phyloP scores from a whole-genome alignment of 2,797 vertebrate species.

The Coregonus ussuriensis region DNA sequence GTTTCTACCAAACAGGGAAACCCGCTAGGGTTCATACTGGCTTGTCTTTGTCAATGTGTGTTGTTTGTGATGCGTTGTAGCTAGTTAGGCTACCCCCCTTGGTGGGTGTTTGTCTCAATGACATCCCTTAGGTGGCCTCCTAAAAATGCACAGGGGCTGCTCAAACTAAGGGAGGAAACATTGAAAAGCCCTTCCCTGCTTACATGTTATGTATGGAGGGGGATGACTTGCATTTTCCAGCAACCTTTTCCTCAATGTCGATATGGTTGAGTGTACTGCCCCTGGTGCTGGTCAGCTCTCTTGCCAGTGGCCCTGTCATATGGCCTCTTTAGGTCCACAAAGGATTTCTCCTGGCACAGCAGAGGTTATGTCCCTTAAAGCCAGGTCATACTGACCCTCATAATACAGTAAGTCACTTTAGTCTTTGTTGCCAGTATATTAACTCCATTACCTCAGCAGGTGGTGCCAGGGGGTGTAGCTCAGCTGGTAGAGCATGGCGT shows the following conservation, averaged over 20 bases:
- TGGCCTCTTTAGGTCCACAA: background rate
- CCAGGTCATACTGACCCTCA: too few species aligned
- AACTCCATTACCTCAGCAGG: background rate
- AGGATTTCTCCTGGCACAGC: too few species aligned
- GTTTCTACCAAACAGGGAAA: background rate
- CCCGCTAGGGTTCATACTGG: background rate
- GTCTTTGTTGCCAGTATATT: background rate
- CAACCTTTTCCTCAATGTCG: background rate
- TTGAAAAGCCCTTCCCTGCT: too few species aligned
- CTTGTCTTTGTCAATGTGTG: background rate
- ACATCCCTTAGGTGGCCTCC: background rate
- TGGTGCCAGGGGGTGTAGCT: too few species aligned
- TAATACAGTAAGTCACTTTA: background rate
- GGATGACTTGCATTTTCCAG: too few species aligned
- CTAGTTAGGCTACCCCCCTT: background rate
- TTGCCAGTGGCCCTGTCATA: background rate
- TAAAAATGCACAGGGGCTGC: background rate
- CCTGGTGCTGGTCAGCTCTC: background rate
- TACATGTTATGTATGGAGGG: too few species aligned
- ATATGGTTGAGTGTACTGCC: background rate
- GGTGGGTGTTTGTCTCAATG: background rate
- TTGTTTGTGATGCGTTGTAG: background rate
- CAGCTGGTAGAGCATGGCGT: too few species aligned
- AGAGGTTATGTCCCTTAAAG: too few species aligned
- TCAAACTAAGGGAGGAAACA: too few species aligned